Conservation (phyloP, 64 coral and sea anemone genomes). For the Stylophora pistillata region DNA sequence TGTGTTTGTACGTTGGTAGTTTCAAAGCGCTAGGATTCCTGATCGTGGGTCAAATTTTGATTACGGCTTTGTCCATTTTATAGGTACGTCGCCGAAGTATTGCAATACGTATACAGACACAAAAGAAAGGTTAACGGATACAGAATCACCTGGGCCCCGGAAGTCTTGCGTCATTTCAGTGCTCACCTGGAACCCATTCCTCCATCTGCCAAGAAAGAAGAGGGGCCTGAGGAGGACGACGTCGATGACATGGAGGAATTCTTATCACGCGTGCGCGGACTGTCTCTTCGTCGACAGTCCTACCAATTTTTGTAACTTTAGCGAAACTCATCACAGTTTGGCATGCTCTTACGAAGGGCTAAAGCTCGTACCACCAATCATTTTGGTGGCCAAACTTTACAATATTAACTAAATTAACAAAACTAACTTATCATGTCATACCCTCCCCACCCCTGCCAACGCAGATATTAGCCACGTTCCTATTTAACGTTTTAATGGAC, state of each 20-base stretch:
- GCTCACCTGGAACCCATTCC: conserved; percentile 37
- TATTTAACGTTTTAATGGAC: too few relatives aligned
- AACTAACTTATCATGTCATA: too few relatives aligned
- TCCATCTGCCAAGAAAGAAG: not conserved
- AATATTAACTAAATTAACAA: too few relatives aligned
- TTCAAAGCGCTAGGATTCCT: not conserved
- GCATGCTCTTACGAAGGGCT: too few relatives aligned
- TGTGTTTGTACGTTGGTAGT: not conserved
- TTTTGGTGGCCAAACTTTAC: too few relatives aligned
- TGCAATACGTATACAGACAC: conserved; percentile 33
- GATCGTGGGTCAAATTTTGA: not conserved
- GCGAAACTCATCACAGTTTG: not conserved
- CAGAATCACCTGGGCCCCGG: conserved; percentile 45
- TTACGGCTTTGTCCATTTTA: not conserved
- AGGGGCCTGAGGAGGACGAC: not conserved
- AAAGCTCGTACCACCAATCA: too few relatives aligned
- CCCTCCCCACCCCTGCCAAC: too few relatives aligned
- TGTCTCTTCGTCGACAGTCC: not conserved
- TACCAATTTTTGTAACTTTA: not conserved
- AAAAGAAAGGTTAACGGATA: conserved; percentile 25
- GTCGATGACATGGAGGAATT: not conserved
- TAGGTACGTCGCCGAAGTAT: conserved; percentile 64
- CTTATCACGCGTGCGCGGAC: not conserved
- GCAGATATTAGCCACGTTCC: too few relatives aligned
- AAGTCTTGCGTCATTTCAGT: conserved; percentile 54